A percentile compares a stretch with the other conserved stretches of the same genome.
These are phyloP conservation scores for Oreochromis niloticus DNA, from an alignment of 2,113 vertebrate species.

Conservation along the genomic window DNA sequence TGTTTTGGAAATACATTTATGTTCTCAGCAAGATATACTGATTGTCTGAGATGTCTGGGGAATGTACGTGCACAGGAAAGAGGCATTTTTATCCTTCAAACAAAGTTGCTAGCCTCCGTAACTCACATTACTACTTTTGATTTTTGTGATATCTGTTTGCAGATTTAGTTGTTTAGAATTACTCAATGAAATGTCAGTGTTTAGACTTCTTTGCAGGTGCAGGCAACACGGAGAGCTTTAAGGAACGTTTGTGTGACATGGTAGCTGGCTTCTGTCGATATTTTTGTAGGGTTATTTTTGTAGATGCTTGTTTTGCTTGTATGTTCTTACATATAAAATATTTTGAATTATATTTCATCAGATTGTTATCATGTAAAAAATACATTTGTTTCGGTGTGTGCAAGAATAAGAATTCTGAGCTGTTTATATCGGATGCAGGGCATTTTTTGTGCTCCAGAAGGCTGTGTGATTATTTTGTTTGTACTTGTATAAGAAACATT, in stretches of 20 bases:
- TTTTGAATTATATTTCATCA: conserved; percentile 34
- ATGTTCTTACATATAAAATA: conserved; percentile 5
- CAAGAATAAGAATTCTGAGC: neutral
- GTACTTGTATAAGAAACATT: neutral
- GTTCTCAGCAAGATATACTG: neutral
- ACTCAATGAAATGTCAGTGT: neutral
- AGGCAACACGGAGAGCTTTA: neutral
- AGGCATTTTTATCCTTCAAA: neutral
- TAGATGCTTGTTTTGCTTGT: conserved; percentile 24
- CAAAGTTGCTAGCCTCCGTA: neutral
- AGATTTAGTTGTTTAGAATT: neutral
- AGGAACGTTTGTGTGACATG: conserved; percentile 6
- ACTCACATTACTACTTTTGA: neutral
- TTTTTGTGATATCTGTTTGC: neutral
- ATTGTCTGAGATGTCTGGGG: neutral
- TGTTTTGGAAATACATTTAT: neutral
- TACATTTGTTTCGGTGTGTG: conserved; percentile 35
- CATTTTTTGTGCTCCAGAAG: neutral
- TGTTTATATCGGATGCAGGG: neutral
- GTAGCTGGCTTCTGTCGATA: conserved; percentile 14
- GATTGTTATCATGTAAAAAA: conserved; percentile 29
- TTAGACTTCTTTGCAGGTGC: neutral
- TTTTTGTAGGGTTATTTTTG: conserved; percentile 35
- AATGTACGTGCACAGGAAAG: neutral
- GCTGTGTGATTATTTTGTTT: neutral